phyloP scores from a whole-genome alignment of 2,888 invertebrate genomes.

The Melangyna quadrimaculata region DNA sequence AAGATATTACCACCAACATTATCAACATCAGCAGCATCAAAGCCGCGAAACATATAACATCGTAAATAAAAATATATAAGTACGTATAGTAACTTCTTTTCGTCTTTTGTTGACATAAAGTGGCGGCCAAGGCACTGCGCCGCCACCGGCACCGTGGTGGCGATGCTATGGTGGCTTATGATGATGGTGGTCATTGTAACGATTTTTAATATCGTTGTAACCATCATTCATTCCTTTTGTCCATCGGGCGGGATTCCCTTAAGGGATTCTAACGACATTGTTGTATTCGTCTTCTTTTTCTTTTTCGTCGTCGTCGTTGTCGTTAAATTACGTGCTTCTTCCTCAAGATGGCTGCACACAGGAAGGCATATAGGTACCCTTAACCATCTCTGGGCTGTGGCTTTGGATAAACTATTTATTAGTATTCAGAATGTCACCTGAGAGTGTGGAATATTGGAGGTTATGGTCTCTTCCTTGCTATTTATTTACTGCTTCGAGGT shows the following conservation, averaged over 20 bases:
- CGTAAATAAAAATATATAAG: background rate
- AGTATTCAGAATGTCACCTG: slow-evolving; percentile 68
- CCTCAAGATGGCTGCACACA: slow-evolving; percentile 22
- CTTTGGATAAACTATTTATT: slow-evolving; percentile 57
- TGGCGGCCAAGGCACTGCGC: no score
- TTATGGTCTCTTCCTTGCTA: slow-evolving; percentile 35
- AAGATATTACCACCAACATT: background rate
- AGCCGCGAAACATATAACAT: slow-evolving; percentile 21
- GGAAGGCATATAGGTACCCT: slow-evolving; percentile 14
- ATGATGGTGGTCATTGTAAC: slow-evolving; percentile 56
- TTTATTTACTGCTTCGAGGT: slow-evolving; percentile 22
- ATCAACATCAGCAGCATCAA: background rate
- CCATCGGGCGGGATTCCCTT: slow-evolving; percentile 39
- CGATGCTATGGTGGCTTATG: slow-evolving; percentile 7
- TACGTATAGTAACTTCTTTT: slow-evolving; percentile 10
- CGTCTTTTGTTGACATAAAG: slow-evolving; percentile 43
- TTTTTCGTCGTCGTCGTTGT: background rate
- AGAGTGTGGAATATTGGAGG: slow-evolving; percentile 59
- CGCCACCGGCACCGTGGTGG: background rate
- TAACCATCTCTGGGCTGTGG: slow-evolving; percentile 25
- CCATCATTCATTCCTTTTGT: slow-evolving; percentile 58
- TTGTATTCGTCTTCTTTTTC: no score
- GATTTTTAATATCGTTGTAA: slow-evolving; percentile 57
- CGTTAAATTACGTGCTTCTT: slow-evolving; percentile 28
- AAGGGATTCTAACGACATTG: slow-evolving; percentile 24